These are phyloP conservation scores for Rhabdomys pumilio DNA, from an alignment of 2,797 vertebrate species.

Conservation along the genomic window DNA sequence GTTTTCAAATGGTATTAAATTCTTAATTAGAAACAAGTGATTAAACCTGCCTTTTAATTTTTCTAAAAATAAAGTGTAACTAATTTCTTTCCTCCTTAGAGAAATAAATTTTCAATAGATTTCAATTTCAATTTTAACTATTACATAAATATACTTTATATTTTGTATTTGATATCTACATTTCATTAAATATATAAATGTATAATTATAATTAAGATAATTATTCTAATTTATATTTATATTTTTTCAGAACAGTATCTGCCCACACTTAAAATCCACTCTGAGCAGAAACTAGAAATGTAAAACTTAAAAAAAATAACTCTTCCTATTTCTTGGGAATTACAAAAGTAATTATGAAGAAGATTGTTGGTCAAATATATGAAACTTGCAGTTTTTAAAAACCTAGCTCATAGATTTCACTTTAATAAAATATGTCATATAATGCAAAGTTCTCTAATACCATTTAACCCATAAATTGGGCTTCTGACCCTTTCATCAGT, in stretches of 20 bases:
- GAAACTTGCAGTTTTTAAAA: slow-evolving; percentile 76
- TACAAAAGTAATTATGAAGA: slow-evolving; percentile 82
- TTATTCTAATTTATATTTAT: slow-evolving; percentile 49
- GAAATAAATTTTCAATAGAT: slow-evolving; percentile 54
- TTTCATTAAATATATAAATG: not conserved
- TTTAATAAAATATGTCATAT: slow-evolving; percentile 83
- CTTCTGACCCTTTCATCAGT: slow-evolving; percentile 81
- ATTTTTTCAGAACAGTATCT: slow-evolving; percentile 42
- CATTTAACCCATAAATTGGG: slow-evolving; percentile 85
- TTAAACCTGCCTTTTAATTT: slow-evolving; percentile 70
- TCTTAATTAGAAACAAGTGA: slow-evolving; percentile 59
- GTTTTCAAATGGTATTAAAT: slow-evolving; percentile 61
- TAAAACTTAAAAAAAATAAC: slow-evolving; percentile 61
- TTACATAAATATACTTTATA: slow-evolving; percentile 16
- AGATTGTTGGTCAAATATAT: slow-evolving; percentile 73
- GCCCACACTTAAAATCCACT: slow-evolving; percentile 56
- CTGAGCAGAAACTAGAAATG: slow-evolving; percentile 42
- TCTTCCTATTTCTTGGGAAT: slow-evolving; percentile 76
- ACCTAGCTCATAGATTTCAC: slow-evolving; percentile 67
- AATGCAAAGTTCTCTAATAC: slow-evolving; percentile 82
- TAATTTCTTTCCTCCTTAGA: slow-evolving; percentile 62
- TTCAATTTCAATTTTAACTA: slow-evolving; percentile 58
- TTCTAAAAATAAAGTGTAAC: slow-evolving; percentile 54
- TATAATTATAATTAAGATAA: not conserved
- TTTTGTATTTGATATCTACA: not conserved